phyloP scores from a whole-genome alignment of 92 coral and sea anemone species.

The Porites lobata region DNA sequence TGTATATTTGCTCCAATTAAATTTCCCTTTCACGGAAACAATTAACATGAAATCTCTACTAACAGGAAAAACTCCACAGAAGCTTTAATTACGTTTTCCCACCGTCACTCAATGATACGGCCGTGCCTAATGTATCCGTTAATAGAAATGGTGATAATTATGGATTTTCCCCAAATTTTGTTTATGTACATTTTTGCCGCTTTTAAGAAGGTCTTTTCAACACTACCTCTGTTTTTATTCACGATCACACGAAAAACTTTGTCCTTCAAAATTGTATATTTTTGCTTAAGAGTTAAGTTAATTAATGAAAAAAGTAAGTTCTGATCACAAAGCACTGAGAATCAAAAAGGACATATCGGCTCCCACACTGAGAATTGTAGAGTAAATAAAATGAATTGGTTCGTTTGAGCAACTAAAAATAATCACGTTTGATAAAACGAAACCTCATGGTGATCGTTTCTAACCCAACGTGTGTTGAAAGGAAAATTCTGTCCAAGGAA shows the following conservation, averaged over 20 bases:
- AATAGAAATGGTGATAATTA: not conserved
- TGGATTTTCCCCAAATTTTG: not conserved
- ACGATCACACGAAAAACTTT: not conserved
- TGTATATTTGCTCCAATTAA: not conserved
- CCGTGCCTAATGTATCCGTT: not conserved
- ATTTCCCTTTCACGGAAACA: slow-evolving; percentile 3
- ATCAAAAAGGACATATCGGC: not conserved
- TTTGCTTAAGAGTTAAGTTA: too few relatives aligned
- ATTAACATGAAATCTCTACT: slow-evolving; percentile 1
- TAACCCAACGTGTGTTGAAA: not conserved
- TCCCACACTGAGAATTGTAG: not conserved
- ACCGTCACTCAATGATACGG: not conserved
- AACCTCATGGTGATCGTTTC: not conserved
- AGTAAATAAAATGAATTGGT: not conserved
- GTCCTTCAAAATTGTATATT: not conserved
- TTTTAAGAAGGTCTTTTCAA: not conserved
- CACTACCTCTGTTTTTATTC: not conserved
- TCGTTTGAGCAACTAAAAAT: not conserved
- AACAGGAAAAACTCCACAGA: slow-evolving; percentile 20
- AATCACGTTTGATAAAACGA: not conserved
- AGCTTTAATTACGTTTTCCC: slow-evolving; percentile 12
- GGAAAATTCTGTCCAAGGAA: not conserved
- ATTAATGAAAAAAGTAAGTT: too few relatives aligned
- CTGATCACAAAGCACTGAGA: not conserved
- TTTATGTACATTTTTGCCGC: not conserved